phyloP scores from a whole-genome alignment of 2,113 vertebrate genomes.

The Grantiella picta region DNA sequence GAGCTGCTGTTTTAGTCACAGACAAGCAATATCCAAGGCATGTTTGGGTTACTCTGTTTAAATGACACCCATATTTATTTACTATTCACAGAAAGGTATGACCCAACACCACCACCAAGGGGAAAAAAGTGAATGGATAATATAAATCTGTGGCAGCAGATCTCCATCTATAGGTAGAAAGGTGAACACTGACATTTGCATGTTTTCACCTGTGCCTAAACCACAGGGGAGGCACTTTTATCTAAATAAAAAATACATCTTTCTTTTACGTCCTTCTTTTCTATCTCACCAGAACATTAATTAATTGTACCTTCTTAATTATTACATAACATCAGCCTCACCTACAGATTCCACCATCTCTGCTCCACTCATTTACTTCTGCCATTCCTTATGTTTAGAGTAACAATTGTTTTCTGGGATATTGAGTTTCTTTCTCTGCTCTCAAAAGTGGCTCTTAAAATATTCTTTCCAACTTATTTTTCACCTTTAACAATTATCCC shows the following conservation, averaged over 20 bases:
- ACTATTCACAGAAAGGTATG: not conserved
- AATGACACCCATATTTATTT: not conserved
- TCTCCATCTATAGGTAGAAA: slow-evolving; percentile 10
- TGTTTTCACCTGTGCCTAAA: not conserved
- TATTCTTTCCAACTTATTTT: not conserved
- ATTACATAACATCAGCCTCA: not conserved
- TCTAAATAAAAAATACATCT: not conserved
- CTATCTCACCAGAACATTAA: not conserved
- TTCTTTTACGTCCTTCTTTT: not conserved
- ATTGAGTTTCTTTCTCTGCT: not conserved
- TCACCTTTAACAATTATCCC: not conserved
- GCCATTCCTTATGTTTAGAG: fast-evolving
- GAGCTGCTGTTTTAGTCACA: not conserved
- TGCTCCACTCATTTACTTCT: not conserved
- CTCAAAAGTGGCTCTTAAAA: not conserved
- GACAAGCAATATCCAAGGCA: not conserved
- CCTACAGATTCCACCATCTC: not conserved
- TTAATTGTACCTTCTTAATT: not conserved
- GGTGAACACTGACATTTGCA: not conserved
- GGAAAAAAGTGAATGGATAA: not conserved
- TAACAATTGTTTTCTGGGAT: not conserved
- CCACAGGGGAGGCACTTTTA: not conserved
- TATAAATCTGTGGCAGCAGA: not conserved
- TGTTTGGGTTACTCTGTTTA: not conserved
- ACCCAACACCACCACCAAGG: not conserved